Percentiles rank a stretch among this genome's conserved stretches.
Conservation (phyloP, 2,113 vertebrate species). For the Campylomormyrus numenius region DNA sequence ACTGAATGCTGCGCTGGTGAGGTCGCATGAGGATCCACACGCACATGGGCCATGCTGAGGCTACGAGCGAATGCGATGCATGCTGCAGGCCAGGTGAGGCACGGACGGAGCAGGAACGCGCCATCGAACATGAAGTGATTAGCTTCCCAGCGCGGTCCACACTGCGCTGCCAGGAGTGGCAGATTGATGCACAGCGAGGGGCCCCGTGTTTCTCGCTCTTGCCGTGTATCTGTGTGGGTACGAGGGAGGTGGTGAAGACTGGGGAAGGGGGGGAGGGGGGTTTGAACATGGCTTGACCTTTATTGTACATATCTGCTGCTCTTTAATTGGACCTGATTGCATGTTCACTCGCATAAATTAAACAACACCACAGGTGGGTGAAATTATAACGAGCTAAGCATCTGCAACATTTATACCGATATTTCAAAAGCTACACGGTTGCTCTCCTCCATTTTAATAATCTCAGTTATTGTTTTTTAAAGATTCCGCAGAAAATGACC, state of each 20-base stretch:
- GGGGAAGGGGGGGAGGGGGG: not conserved
- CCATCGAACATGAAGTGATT: not conserved
- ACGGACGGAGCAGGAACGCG: not conserved
- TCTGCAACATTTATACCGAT: conserved; percentile 41
- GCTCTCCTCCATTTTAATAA: not conserved
- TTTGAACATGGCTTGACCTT: conserved; percentile 27
- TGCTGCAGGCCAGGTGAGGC: not conserved
- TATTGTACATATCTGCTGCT: conserved; percentile 34
- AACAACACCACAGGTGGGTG: conserved; percentile 51
- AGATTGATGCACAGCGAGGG: not conserved
- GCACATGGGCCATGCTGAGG: not conserved
- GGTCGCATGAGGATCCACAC: not conserved
- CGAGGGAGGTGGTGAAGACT: not conserved
- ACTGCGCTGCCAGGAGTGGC: not conserved
- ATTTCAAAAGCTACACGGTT: not conserved
- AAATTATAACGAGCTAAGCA: conserved; percentile 58
- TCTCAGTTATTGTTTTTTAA: not conserved
- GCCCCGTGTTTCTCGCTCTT: not conserved
- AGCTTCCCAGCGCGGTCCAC: not conserved
- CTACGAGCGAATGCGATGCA: not conserved
- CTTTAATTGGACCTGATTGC: conserved; percentile 67
- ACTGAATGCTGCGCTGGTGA: not conserved
- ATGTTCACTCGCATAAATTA: conserved; percentile 72
- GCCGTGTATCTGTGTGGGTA: not conserved
- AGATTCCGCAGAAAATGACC: not conserved